phyloP scores from a whole-genome alignment of 2,113 vertebrate species.

The Piprites chloris region DNA sequence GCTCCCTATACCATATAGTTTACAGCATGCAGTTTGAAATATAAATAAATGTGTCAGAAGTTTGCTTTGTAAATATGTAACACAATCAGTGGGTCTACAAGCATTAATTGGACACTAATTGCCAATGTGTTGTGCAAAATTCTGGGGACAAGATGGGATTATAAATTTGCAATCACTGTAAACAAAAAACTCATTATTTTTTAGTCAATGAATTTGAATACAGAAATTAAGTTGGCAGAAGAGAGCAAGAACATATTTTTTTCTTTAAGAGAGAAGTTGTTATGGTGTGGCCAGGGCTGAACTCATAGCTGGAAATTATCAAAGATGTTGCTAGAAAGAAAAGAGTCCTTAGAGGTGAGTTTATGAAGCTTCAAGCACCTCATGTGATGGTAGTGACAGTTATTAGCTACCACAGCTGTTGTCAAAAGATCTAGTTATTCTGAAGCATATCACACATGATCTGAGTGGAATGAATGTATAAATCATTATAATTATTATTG shows the following conservation, averaged over 20 bases:
- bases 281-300: not conserved
- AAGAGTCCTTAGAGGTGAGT: not conserved
- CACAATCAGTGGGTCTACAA: not conserved
- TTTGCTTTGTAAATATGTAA: not conserved
- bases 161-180: not conserved
- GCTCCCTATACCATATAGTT: not conserved
- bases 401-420: not conserved
- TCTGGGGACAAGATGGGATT: not conserved
- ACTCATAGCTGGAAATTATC: not conserved
- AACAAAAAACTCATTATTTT: not conserved
- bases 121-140: not conserved
- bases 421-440: not conserved
- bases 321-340: not conserved
- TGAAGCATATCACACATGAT: not conserved
- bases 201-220: not conserved
- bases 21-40: not conserved
- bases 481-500: not conserved
- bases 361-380: not conserved
- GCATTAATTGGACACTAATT: not conserved
- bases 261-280: not conserved
- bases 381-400: not conserved
- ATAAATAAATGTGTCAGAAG: not conserved
- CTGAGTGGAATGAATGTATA: conserved; percentile 7
- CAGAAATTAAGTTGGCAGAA: not conserved
- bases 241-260: not conserved